Conservation (phyloP, 1,140 invertebrate species). For the Ctenoplectra terminalis region DNA sequence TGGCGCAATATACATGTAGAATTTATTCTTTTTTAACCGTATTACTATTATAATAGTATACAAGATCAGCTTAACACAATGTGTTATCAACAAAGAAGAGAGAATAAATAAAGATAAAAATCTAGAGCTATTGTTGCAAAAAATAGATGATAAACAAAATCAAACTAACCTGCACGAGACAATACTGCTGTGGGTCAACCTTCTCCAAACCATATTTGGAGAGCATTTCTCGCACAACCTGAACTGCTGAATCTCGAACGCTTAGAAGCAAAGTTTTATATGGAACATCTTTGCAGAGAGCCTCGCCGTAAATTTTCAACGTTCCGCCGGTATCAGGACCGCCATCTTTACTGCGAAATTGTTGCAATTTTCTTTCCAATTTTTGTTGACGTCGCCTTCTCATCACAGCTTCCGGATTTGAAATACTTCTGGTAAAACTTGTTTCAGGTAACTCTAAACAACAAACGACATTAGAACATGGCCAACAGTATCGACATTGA, state of each 20-base stretch:
- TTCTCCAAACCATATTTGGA: conserved; percentile 97
- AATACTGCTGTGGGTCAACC: conserved; percentile 94
- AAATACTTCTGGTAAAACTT: conserved; percentile 98
- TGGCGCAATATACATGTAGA: too few species aligned
- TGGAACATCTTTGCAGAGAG: conserved; percentile 97
- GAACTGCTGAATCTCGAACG: conserved; percentile 94
- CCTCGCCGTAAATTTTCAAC: conserved; percentile 98
- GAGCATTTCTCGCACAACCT: conserved; percentile 97
- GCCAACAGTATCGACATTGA: background rate
- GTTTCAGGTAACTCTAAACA: conserved; percentile 96
- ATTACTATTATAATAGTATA: too few species aligned
- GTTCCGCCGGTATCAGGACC: conserved; percentile 97
- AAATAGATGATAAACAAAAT: background rate
- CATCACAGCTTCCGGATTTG: conserved; percentile 99
- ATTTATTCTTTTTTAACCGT: too few species aligned
- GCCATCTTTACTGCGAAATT: conserved; percentile 96
- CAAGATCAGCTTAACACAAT: too few species aligned
- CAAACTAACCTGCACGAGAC: conserved; percentile 93
- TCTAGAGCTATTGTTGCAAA: background rate
- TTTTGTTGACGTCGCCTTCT: conserved; percentile 97
- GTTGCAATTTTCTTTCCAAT: conserved; percentile 97
- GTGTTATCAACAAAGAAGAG: too few species aligned
- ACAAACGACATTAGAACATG: background rate
- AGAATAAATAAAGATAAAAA: background rate
- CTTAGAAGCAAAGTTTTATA: conserved; percentile 99